Base-by-base conservation (phyloP, 2,888 invertebrate genomes). In the Ophion ventricosus region DNA sequence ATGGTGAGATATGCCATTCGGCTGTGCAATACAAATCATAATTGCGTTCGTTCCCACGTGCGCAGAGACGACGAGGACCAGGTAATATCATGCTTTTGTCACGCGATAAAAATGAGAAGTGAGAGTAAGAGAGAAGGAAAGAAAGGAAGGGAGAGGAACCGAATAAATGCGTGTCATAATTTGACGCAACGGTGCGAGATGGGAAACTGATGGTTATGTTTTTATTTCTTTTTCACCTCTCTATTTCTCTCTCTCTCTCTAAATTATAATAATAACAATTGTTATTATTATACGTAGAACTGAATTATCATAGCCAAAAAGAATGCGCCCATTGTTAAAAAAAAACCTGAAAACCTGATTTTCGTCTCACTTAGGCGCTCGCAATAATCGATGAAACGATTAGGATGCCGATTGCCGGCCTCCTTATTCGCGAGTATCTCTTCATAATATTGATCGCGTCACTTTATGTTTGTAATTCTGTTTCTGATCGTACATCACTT, bases 21-120 rank as follows among this genome's bases (percentile, higher is more conserved):
- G 85, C 80, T 85, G 35, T 83, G 86, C 84, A 81, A 83, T 49
- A 49, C 86, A 67, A 80, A 87, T 88, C 76, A 88, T 90, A 89
- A 90, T 89, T 90, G 87, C 87, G 87, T 87, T 87, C 82, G 86
- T 89, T 90, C 90, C 87, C 90, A 90, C 88, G 87, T 88, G 64
- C 76, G 61, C 66, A 40, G 73, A 67, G 43, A 67, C 73, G 80
- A 74, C 76, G 61, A 75, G 80, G 79, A 74, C 76, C 80, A 73
- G 69, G 74, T 84, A 80, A 88, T 86, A 82, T 80, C 83, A 79
- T 70, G 84, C 67, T 80, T 77, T 80, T 86, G 87, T 86, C 86
- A 83, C 74, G 70, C 54, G 82, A 76, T 54, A 83, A 80, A 61
- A 80, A 81, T 85, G 76, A 59, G 40, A 17, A 4, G 49, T 14